phyloP scores from a whole-genome alignment of 2,113 vertebrate species.

The Zapornia atra region DNA sequence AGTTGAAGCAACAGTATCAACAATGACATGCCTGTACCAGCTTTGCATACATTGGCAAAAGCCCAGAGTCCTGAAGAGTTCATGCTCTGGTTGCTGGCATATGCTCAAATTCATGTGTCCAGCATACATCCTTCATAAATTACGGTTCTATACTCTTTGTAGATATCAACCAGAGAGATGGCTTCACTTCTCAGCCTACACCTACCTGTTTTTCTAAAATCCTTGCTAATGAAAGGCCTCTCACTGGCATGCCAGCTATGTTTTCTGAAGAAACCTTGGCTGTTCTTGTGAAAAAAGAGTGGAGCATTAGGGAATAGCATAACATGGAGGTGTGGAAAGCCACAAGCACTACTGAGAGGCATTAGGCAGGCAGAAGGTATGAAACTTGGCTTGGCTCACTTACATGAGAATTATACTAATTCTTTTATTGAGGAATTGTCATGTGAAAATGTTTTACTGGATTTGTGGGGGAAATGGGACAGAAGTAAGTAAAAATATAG shows the following conservation, averaged over 20 bases:
- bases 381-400: not conserved
- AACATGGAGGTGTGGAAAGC: not conserved
- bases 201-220: not conserved
- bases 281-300: not conserved
- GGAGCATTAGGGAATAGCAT: not conserved
- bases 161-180: not conserved
- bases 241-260: not conserved
- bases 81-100: not conserved
- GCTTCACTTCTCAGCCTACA: not conserved
- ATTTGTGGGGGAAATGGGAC: not conserved
- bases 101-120: not conserved
- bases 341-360: not conserved
- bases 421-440: not conserved
- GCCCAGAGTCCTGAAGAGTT: not conserved
- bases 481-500: not conserved
- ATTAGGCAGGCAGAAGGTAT: not conserved
- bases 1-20: not conserved
- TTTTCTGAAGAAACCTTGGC: not conserved
- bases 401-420: not conserved
- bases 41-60: not conserved
- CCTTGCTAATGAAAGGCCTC: not conserved
- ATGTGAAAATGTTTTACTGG: not conserved
- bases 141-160: not conserved
- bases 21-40: not conserved
- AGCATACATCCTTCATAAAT: not conserved